Conservation (phyloP, 2,113 vertebrate species). For the Onychostruthus taczanowskii region DNA sequence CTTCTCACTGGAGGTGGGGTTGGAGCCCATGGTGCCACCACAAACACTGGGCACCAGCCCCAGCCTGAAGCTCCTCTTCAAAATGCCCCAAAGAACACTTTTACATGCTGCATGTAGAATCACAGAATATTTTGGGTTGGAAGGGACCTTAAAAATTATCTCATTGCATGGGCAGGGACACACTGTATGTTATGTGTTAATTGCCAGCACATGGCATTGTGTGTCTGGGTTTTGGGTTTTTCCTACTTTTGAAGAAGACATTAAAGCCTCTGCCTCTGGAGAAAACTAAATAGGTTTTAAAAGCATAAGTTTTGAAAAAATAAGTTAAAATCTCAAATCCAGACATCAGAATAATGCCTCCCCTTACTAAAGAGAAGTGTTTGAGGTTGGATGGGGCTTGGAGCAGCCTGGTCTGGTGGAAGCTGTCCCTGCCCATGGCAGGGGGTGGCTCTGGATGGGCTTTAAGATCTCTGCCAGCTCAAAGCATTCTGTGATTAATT, state of each 20-base stretch:
- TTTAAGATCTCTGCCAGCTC: neutral
- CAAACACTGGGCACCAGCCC: neutral
- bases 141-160: neutral
- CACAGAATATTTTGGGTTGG: neutral
- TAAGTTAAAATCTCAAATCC: neutral
- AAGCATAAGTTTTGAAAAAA: neutral
- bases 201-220: accelerated
- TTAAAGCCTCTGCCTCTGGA: neutral
- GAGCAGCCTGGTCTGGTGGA: neutral
- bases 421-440: neutral
- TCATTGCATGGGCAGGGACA: neutral
- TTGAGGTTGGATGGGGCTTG: neutral
- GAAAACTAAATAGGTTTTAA: neutral
- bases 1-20: neutral
- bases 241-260: neutral
- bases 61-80: neutral
- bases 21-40: neutral
- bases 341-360: neutral
- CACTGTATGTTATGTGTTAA: accelerated
- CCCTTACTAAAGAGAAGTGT: neutral
- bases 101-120: neutral
- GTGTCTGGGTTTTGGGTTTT: neutral
- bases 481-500: neutral
- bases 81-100: neutral
- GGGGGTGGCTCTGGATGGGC: neutral